phyloP scores from a whole-genome alignment of 2,797 vertebrate species.

The Callimico goeldii region DNA sequence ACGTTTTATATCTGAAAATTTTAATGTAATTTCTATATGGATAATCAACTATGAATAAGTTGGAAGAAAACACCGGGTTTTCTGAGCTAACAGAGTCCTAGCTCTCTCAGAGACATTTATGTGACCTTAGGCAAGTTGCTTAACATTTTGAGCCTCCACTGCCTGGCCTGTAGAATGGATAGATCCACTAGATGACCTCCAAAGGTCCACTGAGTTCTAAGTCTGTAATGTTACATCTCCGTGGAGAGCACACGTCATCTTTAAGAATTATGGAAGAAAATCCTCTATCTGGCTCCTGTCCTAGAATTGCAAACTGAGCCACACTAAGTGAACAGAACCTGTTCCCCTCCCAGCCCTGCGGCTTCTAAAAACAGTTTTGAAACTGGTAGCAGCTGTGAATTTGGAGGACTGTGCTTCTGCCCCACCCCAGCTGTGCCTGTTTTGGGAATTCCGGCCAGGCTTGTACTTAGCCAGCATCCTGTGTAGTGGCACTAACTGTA shows the following conservation, averaged over 20 bases:
- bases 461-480: background rate
- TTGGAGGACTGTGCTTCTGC: background rate
- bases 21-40: background rate
- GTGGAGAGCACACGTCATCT: background rate
- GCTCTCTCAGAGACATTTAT: background rate
- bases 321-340: background rate
- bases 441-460: background rate
- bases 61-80: background rate
- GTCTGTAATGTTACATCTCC: background rate
- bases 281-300: background rate
- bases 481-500: background rate
- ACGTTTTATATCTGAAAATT: background rate
- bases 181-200: background rate
- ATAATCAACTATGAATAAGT: slow-evolving; percentile 22
- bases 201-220: background rate
- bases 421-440: background rate
- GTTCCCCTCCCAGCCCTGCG: background rate
- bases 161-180: background rate
- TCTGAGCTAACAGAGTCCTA: background rate
- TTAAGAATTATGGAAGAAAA: background rate
- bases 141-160: background rate
- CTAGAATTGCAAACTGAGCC: background rate
- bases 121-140: background rate
- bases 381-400: background rate
- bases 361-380: slow-evolving; percentile 37